phyloP scores from a whole-genome alignment of 2,797 vertebrate species.

The Sternotherus odoratus region DNA sequence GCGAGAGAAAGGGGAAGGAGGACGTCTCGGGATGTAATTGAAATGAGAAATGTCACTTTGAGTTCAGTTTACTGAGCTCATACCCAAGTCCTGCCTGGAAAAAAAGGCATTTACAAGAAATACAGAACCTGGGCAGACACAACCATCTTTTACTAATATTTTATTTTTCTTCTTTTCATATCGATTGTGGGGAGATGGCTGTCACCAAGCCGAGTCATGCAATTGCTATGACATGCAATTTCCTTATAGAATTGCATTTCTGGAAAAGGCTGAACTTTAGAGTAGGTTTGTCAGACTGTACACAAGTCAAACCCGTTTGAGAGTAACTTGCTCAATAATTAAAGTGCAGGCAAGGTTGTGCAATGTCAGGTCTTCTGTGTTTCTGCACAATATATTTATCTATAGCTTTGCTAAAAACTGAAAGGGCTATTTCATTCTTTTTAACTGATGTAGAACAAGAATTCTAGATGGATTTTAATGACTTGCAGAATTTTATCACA shows the following conservation, averaged over 20 bases:
- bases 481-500: background rate
- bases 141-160: constrained; percentile 67
- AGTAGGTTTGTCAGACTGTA: constrained; percentile 33
- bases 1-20: constrained; percentile 7
- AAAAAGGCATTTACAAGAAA: constrained; percentile 47
- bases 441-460: background rate
- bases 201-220: constrained; percentile 40
- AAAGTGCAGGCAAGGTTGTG: background rate
- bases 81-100: background rate
- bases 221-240: constrained; percentile 46
- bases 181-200: constrained; percentile 52
- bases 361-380: background rate
- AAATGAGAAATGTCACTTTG: constrained; percentile 65
- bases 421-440: background rate
- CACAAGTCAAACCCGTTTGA: constrained; percentile 25
- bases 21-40: constrained; percentile 52
- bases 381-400: background rate
- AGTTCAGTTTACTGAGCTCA: constrained; percentile 48
- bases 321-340: constrained; percentile 55
- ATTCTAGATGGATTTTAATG: background rate
- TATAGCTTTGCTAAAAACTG: background rate
- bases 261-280: constrained; percentile 21
- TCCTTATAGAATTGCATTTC: constrained; percentile 57
- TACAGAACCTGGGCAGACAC: background rate
- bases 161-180: constrained; percentile 34